Conservation (phyloP, 2,797 vertebrate genomes). For the Allobates femoralis region DNA sequence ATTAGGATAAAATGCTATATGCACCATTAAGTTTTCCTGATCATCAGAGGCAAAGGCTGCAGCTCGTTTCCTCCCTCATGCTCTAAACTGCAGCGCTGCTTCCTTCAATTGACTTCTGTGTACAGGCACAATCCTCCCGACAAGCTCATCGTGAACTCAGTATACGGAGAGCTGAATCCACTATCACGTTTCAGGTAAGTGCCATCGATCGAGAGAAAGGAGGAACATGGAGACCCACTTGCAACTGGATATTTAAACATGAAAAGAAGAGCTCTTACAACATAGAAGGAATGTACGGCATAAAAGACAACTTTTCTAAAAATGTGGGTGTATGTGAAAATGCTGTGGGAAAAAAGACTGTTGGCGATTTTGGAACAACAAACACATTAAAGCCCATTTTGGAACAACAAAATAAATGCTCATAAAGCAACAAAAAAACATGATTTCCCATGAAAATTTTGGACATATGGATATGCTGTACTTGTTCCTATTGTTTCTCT, state of each 20-base stretch:
- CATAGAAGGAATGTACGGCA: background rate
- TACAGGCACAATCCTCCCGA: background rate
- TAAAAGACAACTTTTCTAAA: background rate
- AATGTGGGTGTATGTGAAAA: background rate
- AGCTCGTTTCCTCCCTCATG: background rate
- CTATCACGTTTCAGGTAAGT: background rate
- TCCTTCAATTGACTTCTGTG: background rate
- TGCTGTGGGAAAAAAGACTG: background rate
- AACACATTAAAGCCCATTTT: too few species aligned
- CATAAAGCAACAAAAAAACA: background rate
- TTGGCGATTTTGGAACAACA: background rate
- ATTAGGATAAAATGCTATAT: too few species aligned
- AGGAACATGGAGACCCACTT: background rate
- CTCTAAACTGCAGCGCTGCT: background rate
- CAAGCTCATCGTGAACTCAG: background rate
- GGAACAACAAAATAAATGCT: background rate
- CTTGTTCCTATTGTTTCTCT: background rate
- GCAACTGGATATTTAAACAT: background rate
- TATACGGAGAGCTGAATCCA: background rate
- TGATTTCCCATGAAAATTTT: background rate
- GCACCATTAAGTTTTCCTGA: too few species aligned
- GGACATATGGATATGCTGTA: too few species aligned
- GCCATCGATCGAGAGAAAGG: background rate
- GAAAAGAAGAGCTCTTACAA: background rate
- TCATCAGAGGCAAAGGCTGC: background rate